These are phyloP conservation scores for Hyla sarda DNA, from an alignment of 2,113 vertebrate species.

Conservation along the genomic window DNA sequence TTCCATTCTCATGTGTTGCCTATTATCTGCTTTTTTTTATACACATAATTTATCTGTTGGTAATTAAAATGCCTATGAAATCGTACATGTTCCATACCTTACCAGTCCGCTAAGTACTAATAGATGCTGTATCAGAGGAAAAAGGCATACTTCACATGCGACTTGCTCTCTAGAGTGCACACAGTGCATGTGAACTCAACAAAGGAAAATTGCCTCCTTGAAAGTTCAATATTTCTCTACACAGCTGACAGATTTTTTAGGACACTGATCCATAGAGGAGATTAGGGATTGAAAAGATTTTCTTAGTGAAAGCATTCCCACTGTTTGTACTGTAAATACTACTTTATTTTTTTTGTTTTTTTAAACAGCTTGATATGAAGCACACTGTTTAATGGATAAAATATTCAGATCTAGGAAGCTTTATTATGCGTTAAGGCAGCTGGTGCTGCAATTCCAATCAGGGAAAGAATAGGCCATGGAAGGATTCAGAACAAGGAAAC, in stretches of 20 bases:
- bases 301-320: constrained; percentile 14
- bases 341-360: neutral
- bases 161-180: neutral
- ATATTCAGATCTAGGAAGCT: neutral
- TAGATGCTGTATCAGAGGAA: neutral
- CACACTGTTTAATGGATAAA: constrained; percentile 26
- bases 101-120: neutral
- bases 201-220: constrained; percentile 26
- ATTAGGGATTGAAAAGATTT: constrained; percentile 26
- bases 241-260: constrained; percentile 28
- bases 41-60: neutral
- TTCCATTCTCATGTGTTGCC: neutral
- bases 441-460: constrained; percentile 8
- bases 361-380: constrained; percentile 13
- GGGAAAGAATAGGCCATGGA: neutral
- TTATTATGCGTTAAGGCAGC: constrained; percentile 10
- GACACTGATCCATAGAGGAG: constrained; percentile 18
- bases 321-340: constrained; percentile 35
- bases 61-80: neutral
- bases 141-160: neutral
- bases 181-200: constrained; percentile 2
- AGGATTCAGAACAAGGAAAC: neutral
- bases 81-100: neutral
- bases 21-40: neutral
- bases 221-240: constrained; percentile 24